Base-by-base conservation (phyloP, 2,113 vertebrate species). In the Malurus elegans region DNA sequence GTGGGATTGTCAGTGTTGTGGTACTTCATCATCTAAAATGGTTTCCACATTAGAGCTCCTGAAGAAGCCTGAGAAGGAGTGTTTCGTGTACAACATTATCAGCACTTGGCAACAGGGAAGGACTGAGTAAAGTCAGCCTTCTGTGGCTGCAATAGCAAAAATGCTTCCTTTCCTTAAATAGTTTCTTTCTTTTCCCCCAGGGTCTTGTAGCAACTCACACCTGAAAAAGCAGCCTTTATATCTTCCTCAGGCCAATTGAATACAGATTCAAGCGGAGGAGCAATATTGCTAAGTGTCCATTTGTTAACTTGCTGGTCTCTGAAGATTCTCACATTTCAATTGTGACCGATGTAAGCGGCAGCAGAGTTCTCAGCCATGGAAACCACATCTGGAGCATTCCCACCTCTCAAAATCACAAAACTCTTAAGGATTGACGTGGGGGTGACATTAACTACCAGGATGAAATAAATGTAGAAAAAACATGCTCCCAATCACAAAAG, bases 181-280 rank as follows among this genome's bases (percentile, higher is more conserved):
- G 72, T 79, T 51, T 31, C 62, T 79, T 88, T 82, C 56, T 48
- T 61, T 54, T 11, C 10, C 81, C 29, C 70, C 19, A 45, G 62
- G 29, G 78, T 75, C 89, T 83, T 95, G 92, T 73, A 86, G 88
- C 84, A 96, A 78, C 92, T 94, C 79, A 94, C 86, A 95, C 86
- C 73, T 95, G 89, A 87, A 88, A 80, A 96, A 94, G 64, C 72
- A 92, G 76, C 53, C 67, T 92, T 90, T 86, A 58, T 82, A 75
- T 86, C 78, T 86, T 90, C 78, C 74, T 92, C 89, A 6, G 32
- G 56, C 26, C 94, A 96, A 96, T 98, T 97, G 97, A 96, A 95
- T 44, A 67, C 61, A 40, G 4, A 69, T 32, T 95, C 76, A 96
- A 85, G 79, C 79, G 86, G 92, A 92, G 74, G 86, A 97, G 82